A percentile compares a stretch with the other conserved stretches of the same genome.
Conservation (phyloP, 2,888 invertebrate genomes). For the Eupelmus urozonus region DNA sequence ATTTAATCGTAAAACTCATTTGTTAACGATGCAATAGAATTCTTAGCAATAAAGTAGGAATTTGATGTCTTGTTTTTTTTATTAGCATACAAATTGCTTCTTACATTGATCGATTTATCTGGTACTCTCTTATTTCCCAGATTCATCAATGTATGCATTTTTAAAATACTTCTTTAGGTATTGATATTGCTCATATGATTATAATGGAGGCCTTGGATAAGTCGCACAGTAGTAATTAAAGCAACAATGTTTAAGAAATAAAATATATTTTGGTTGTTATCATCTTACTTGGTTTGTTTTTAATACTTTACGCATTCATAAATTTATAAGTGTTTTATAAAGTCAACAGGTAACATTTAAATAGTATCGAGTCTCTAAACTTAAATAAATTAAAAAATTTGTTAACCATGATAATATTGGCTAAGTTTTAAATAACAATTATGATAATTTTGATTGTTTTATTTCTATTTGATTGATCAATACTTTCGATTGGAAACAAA, state of each 20-base stretch:
- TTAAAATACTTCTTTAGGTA: not conserved
- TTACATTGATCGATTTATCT: slow-evolving; percentile 3
- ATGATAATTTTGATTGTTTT: too few relatives aligned
- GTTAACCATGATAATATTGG: too few relatives aligned
- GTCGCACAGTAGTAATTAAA: not conserved
- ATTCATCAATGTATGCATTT: not conserved
- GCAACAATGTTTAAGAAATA: not conserved
- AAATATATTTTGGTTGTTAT: not conserved
- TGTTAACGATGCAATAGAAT: slow-evolving; percentile 10
- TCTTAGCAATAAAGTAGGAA: slow-evolving; percentile 14
- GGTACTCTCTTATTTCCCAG: not conserved
- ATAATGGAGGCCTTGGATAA: not conserved
- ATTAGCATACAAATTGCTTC: slow-evolving; percentile 41
- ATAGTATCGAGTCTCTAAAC: too few relatives aligned
- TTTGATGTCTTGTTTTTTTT: slow-evolving; percentile 9
- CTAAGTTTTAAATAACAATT: too few relatives aligned
- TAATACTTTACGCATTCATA: not conserved
- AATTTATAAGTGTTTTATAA: too few relatives aligned
- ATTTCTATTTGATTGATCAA: too few relatives aligned
- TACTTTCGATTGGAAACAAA: too few relatives aligned
- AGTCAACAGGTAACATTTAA: too few relatives aligned
- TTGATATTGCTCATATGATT: not conserved
- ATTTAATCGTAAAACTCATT: not conserved
- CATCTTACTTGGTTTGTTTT: not conserved
- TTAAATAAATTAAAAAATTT: too few relatives aligned